Base-by-base conservation (phyloP, 2,797 vertebrate species). In the Poecilia wingei region DNA sequence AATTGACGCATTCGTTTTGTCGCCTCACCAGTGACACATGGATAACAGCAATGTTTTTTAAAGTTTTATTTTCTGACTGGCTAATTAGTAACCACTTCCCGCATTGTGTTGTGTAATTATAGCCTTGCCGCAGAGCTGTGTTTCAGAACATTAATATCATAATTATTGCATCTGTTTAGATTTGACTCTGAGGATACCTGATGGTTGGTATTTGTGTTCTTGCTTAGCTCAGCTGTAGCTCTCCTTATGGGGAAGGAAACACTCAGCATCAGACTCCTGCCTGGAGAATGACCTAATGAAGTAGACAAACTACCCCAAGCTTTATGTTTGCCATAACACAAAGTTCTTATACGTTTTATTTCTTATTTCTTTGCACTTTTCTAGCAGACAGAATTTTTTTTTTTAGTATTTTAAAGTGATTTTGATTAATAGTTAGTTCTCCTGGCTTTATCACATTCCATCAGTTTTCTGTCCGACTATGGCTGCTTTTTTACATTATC, bases 21-120 rank as follows among this genome's bases (percentile, higher is more conserved):
- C 10, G 6, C 31, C 80, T 86, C 49, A 0, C 71, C 13, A 81
- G 51, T 49, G 72, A 82, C 82, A 53, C 2, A 16, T 78, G 57
- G 70, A 69, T 61, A 72, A 85, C 84, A 64, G 80, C 82, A 84
- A 43, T 76, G 77, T 77, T 82, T 82, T 82, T 86, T 20, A 68
- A 74, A 36, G 68, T 82, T 84, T 31, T 77, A 78, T 86, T 81
- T 88, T 84, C 84, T 39, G 77, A 84, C 80, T 79, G 79, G 88
- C 80, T 90, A 86, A 88, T 92, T 87, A 91, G 76, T 12, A 47
- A 46, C 69, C 7, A 6, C 46, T 81, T 71, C 85, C 72, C 69
- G 39, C 36, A 74, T 51, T 39, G 0, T 12, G 77, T 75, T 0
- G 33, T 64, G 33, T 90, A 88, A 91, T 86, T 88, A 90, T 72